Base-by-base conservation (phyloP, 2,888 invertebrate genomes). In the Petrolisthes cinctipes region DNA sequence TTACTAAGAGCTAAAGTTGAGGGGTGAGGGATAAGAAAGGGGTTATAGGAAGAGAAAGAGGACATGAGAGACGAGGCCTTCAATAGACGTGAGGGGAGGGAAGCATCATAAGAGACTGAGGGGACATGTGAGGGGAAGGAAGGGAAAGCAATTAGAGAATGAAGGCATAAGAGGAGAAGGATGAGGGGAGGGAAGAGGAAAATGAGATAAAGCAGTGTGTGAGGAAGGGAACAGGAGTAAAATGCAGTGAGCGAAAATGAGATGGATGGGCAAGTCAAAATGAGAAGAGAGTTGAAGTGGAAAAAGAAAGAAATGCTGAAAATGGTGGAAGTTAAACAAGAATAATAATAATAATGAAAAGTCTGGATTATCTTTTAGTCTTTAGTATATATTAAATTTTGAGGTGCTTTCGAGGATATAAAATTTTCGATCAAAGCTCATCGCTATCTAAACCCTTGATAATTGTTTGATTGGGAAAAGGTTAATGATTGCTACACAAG, bases 141-240 rank as follows among this genome's bases (percentile, higher is more conserved):
- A 61, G 61, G 61, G 61, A 61, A 61, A 51, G 61, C n/a, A 56
- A 56, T n/a, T n/a, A 79, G 51, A 79, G 79, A 37, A 61, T 61
- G 23, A 54, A 9, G 76, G 53, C 9, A 76, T 9, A 76, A 53
- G 11, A 9, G 17, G 76, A n/a, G 23, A 17, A 54, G 79, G 61
- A 61, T 7, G 61, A 23, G 37, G 61, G 7, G 61, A 57, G 20
- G 23, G 61, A 11, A 57, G 61, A 57, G 57, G 6, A 9, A 61
- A 23, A 80, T 73, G 56, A 56, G 79, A 79, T 53, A 79, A 54
- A 79, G 53, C 53, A 80, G 56, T 20, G 61, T 37, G 80, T 56
- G 57, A 57, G 57, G 56, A 56, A 57, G 20, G 7, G 57, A 80
- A 23, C 14, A 57, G 20, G 57, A 80, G 23, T 4, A 57, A 14